Conservation (phyloP, 2,888 invertebrate genomes). For the Ornithoptera alexandrae region DNA sequence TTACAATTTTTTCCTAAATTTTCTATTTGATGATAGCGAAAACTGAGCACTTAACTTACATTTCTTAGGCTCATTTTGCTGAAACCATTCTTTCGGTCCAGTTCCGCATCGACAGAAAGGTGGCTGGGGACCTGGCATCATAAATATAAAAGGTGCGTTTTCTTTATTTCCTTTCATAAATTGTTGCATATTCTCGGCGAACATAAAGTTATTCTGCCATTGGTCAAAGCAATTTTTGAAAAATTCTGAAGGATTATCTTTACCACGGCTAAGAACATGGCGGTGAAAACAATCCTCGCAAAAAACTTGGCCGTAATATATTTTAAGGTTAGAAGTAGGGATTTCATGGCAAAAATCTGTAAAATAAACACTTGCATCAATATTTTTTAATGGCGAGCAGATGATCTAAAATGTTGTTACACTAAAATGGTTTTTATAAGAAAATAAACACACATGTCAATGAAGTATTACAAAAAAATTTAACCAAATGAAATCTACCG, state of each 20-base stretch:
- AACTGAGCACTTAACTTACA: conserved; percentile 43
- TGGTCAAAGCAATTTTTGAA: conserved; percentile 68
- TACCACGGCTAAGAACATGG: conserved; percentile 55
- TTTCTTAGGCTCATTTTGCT: conserved; percentile 60
- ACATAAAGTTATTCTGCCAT: conserved; percentile 64
- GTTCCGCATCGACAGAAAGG: conserved; percentile 59
- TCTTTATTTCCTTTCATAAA: conserved; percentile 58
- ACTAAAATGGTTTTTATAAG: too few species aligned
- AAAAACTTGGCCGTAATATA: conserved; percentile 72
- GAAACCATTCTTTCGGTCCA: conserved; percentile 54
- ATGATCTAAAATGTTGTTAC: too few species aligned
- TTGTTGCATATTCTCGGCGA: conserved; percentile 59
- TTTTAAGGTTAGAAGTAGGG: conserved; percentile 59
- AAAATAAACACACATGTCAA: too few species aligned
- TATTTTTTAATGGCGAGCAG: too few species aligned
- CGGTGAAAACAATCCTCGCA: conserved; percentile 69
- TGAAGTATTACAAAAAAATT: too few species aligned
- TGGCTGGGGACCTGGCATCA: conserved; percentile 59
- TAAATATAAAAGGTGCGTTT: conserved; percentile 57
- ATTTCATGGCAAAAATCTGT: conserved; percentile 61
- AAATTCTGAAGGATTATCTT: conserved; percentile 66
- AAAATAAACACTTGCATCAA: conserved; percentile 28
- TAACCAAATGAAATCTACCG: too few species aligned
- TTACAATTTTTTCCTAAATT: too few species aligned
- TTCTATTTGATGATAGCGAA: too few species aligned